Base-by-base conservation (phyloP, 2,888 invertebrate species). In the Aleiodes alternator region DNA sequence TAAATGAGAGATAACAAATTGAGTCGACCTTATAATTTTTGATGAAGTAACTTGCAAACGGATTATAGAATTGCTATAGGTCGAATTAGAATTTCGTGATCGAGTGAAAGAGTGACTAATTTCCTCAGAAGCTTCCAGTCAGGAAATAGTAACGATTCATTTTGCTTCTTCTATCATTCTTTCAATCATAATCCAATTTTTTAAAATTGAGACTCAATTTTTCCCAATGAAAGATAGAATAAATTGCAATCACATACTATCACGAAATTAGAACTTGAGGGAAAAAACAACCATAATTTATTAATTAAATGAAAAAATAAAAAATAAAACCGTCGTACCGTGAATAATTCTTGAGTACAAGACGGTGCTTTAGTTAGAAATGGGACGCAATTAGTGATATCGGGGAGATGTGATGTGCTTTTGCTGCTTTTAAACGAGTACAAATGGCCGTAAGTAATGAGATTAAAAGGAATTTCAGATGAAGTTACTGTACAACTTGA, bases 351-450 rank as follows among this genome's bases (percentile, higher is more conserved):
- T 72, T 75, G 76, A 57, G 71, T 75, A 64, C 76, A 78, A 29
- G 76, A 75, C 78, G 78, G 76, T 61, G 77, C 80, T 70, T 73
- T 81, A 81, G 81, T 78, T 81, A 80, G 81, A 77, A 79, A 80
- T 76, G 81, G 81, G 81, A 79, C 81, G 79, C 81, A 81, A 81
- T 80, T 81, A 81, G 81, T 77, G 75, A 75, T 81, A 81, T 73
- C 51, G 76, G 73, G 38, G 29, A n/a, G 64, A 75, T 53, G 43
- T 73, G 76, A 75, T 68, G 75, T 74, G 75, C 73, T 76, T 75
- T 75, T 76, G 78, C 71, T 75, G 69, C 74, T 74, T 77, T 76
- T 56, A 68, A 68, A 78, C 73, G 76, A 74, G 75, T 76, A 76
- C 77, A 77, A 73, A 79, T 73, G 77, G 76, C 78, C 74, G 72